Base-by-base conservation (phyloP, 2,797 vertebrate genomes). In the Pelodytes ibericus region DNA sequence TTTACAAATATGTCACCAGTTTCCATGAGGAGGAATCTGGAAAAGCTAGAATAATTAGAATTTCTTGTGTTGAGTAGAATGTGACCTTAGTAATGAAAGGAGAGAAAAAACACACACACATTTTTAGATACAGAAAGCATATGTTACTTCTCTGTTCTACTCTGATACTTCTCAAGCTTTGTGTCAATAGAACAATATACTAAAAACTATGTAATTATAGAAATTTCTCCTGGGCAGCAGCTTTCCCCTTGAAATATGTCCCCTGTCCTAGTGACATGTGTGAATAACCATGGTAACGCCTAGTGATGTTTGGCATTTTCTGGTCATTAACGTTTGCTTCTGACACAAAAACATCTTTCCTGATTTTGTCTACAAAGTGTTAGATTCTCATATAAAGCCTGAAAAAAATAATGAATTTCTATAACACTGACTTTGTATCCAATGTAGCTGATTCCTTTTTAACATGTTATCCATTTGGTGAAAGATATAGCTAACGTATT, bases 231-330 rank as follows among this genome's bases (percentile, higher is more conserved):
- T 61, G 69, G 57, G 29, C 53, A 53, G 16, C 62, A 67, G 31
- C 53, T 36, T 66, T 71, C 44, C 75, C n/a, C 66, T 59, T 72
- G 57, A 65, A 29, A 78, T 66, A 78, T 78, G 62, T 67, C 69
- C 53, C 41, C 62, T 58, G 75, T 78, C 62, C 62, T 67, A 67
- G 69, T 72, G 75, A 72, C 69, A 78, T 78, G 44, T 44, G 62
- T 72, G 62, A 27, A 72, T 78, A 78, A 78, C 75, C 75, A 78
- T 78, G 71, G 75, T 58, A 72, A 78, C 75, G 72, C 53, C 18
- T 60, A 72, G 56, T 59, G 36, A 71, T 59, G 75, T 65, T 64
- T 69, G 67, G 69, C 39, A 72, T 78, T 78, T 72, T 66, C 69
- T 61, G 69, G 61, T 78, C 75, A 72, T 78, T 78, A 78, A 53